phyloP scores from a whole-genome alignment of 2,797 vertebrate species.

The Pteronotus mesoamericanus region DNA sequence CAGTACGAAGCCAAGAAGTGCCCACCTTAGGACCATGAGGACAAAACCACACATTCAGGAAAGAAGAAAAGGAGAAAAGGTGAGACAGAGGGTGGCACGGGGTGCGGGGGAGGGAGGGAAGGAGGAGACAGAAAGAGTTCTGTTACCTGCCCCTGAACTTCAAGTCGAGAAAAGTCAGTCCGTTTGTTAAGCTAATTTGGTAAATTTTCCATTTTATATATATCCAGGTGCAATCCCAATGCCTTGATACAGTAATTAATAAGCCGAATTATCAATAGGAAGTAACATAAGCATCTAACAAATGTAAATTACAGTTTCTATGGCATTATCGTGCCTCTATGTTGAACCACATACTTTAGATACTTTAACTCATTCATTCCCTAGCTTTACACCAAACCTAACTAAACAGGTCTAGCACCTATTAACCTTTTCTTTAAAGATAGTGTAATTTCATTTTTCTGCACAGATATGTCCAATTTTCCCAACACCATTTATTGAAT shows the following conservation, averaged over 20 bases:
- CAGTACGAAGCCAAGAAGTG: not conserved
- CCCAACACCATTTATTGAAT: not conserved
- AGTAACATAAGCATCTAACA: constrained; percentile 2
- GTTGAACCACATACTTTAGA: not conserved
- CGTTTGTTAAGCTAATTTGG: not conserved
- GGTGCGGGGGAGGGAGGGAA: not conserved
- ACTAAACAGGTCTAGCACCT: not conserved
- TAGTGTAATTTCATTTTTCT: not conserved
- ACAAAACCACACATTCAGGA: not conserved
- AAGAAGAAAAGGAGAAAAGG: not conserved
- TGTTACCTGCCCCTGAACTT: not conserved
- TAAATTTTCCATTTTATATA: not conserved
- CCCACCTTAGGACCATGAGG: not conserved
- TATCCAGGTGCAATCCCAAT: not conserved
- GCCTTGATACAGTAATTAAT: not conserved
- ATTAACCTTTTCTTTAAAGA: not conserved
- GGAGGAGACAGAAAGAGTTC: not conserved
- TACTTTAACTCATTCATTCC: constrained; percentile 3
- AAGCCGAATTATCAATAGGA: not conserved
- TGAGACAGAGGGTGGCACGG: too few species aligned
- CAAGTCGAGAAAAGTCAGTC: not conserved
- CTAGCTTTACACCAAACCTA: not conserved
- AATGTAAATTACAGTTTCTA: not conserved
- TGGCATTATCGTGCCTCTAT: not conserved
- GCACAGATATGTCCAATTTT: not conserved